A percentile compares a stretch with the other conserved stretches of the same genome.
These are phyloP conservation scores for Pollenia angustigena DNA, from an alignment of 2,888 invertebrate species.

Conservation along the genomic window DNA sequence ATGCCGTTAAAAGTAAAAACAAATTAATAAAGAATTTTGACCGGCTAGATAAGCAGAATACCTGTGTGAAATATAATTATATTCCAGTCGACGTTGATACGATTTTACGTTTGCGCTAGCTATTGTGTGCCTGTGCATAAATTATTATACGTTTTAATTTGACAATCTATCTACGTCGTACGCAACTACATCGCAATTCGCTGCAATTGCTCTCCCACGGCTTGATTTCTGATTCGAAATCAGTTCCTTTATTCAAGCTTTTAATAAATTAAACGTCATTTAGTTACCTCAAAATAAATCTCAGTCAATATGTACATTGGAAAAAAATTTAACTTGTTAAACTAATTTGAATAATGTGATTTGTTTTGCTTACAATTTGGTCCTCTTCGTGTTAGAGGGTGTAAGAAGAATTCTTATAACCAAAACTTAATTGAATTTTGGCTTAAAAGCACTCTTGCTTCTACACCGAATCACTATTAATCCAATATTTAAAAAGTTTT, in stretches of 20 bases:
- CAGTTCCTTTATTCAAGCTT: background rate
- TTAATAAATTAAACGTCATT: constrained; percentile 12
- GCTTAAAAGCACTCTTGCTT: background rate
- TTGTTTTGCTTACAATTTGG: constrained; percentile 31
- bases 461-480: constrained; percentile 3
- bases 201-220: no score
- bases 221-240: no score
- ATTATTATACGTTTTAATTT: background rate
- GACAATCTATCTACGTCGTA: no score
- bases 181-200: no score
- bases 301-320: background rate
- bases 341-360: constrained; percentile 12
- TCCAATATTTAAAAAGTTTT: constrained; percentile 34
- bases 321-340: background rate
- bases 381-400: background rate
- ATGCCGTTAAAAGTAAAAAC: no score
- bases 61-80: no score
- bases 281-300: background rate
- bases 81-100: no score
- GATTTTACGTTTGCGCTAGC: no score
- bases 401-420: constrained; percentile 2
- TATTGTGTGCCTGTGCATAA: no score
- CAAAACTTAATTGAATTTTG: constrained; percentile 43
- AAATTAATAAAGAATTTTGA: no score
- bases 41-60: no score